Evolutionary conservation across 2,113 vertebrate species (phyloP), one percentile per base, ranked within the genome.

Genomic region (Megaleporinus macrocephalus): DNA sequence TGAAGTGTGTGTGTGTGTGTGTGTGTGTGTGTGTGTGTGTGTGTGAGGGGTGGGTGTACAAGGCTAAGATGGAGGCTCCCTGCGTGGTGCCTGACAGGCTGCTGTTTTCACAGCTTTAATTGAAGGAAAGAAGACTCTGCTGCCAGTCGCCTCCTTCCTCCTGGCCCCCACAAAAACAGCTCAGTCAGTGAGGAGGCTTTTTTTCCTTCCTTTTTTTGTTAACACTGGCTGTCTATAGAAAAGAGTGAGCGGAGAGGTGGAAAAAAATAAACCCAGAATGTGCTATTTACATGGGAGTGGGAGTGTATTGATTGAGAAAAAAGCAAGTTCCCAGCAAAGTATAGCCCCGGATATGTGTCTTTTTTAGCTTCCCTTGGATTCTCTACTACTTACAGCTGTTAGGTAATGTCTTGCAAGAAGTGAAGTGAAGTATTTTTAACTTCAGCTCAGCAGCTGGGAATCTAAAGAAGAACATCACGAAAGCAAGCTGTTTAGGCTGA

Each of bases 71-170:
- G 70, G 63, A 75, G 79, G 44, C 62, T 82, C 62, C 85, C 75
- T 13, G 76, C 74, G 20, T 53, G 80, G 72, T 22, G 49, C 72
- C 81, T 76, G 70, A 55, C 33, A 77, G 57, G 30, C 69, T 82
- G 57, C 49, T 78, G 69, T 55, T 88, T 86, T 87, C 82, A 70
- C 62, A 82, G 80, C 65, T 86, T 66, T 81, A 41, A 78, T 86
- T 84, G 79, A 70, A 74, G 49, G n/a, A 76, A 53, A 47, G 53
- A 79, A 22, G 33, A 59, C 29, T 80, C 72, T 80, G 47, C 36
- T 74, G 80, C 26, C 51, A 24, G 16, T 51, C 44, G 53, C 27
- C 69, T 59, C 16, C 66, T 69, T 81, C 33, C 47, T 76, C 33
- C 36, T 70, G 22, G n/a, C 53, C 74, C 68, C 41, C 59, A 76